Percentiles rank a stretch among this genome's conserved stretches.
phyloP scores from a whole-genome alignment of 2,797 vertebrate species.

The Tamandua tetradactyla region DNA sequence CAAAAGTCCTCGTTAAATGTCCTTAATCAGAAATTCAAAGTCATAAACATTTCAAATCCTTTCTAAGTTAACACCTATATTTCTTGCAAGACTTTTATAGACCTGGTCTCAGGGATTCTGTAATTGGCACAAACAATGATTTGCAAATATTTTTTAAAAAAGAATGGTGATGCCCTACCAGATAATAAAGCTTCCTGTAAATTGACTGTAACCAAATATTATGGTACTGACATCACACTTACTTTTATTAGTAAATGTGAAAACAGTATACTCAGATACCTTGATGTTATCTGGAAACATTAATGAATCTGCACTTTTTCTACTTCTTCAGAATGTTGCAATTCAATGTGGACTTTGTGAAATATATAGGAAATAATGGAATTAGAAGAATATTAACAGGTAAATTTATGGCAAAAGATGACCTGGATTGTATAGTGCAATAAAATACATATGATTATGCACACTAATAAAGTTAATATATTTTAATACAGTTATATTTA shows the following conservation, averaged over 20 bases:
- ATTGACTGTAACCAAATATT: neutral
- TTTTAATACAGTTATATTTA: neutral
- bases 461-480: neutral
- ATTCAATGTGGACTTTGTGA: neutral
- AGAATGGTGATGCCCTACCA: neutral
- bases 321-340: neutral
- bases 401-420: neutral
- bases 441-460: neutral
- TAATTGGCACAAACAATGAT: neutral
- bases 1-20: neutral
- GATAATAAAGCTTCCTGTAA: neutral
- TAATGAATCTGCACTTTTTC: neutral
- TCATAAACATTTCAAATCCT: neutral
- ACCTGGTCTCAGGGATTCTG: neutral
- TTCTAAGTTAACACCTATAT: neutral
- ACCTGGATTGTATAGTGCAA: neutral
- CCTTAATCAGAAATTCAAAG: neutral
- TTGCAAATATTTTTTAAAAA: neutral
- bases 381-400: neutral
- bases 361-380: conserved; percentile 23
- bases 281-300: neutral
- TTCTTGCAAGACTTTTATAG: neutral
- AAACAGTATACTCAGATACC: neutral
- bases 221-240: neutral
- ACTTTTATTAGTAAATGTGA: neutral